phyloP scores from a whole-genome alignment of 2,888 invertebrate species.

The Megaustenia siamemsis region DNA sequence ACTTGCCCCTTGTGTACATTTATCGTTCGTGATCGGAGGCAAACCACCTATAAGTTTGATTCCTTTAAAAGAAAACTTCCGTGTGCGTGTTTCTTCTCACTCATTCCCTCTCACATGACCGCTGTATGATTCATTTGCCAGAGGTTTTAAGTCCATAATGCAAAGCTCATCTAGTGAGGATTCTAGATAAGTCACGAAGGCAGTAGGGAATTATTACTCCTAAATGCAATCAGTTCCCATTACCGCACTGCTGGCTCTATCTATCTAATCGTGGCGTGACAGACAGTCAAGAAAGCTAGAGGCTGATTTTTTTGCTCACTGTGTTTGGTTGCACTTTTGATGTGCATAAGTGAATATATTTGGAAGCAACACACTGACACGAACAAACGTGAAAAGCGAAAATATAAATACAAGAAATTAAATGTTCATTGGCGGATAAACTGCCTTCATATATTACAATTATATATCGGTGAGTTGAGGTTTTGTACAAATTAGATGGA shows the following conservation, averaged over 20 bases:
- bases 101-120: too few species aligned
- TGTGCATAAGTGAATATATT: background rate
- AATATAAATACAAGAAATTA: background rate
- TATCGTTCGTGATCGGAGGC: too few species aligned
- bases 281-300: background rate
- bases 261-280: background rate
- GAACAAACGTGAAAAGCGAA: background rate
- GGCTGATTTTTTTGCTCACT: background rate
- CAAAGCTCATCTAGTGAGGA: background rate
- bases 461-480: too few species aligned
- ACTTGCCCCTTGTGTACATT: too few species aligned
- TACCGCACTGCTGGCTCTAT: background rate
- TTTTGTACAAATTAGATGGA: too few species aligned
- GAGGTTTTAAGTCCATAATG: conserved; percentile 1
- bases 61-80: too few species aligned
- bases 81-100: background rate
- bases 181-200: background rate
- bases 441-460: too few species aligned
- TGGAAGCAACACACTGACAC: background rate
- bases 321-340: background rate
- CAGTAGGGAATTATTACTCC: background rate
- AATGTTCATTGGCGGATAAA: background rate
- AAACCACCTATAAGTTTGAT: too few species aligned
- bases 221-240: background rate
- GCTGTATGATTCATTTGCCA: background rate